Conservation (phyloP, 1,140 invertebrate genomes). For the Cecropterus lyciades region DNA sequence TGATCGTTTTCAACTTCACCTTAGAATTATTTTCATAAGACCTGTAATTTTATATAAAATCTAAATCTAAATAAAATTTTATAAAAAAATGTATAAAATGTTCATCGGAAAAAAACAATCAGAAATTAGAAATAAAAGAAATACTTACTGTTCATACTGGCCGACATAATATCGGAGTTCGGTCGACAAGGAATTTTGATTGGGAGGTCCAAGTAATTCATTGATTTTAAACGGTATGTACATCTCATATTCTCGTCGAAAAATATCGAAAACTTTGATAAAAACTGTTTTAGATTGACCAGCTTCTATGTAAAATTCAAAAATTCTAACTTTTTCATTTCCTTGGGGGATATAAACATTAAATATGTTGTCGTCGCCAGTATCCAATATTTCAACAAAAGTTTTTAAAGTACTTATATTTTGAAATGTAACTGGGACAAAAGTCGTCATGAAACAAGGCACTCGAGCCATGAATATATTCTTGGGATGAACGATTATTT, state of each 20-base stretch:
- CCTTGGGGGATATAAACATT: constrained; percentile 61
- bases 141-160: constrained; percentile 65
- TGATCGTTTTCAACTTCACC: constrained; percentile 61
- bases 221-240: constrained; percentile 77
- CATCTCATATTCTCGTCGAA: constrained; percentile 73
- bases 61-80: no score
- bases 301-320: constrained; percentile 61
- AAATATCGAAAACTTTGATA: constrained; percentile 68
- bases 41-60: constrained; percentile 50
- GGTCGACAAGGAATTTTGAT: constrained; percentile 52
- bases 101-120: no score
- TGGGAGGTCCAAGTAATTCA: constrained; percentile 67
- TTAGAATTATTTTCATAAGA: constrained; percentile 69
- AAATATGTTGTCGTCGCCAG: constrained; percentile 69
- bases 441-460: constrained; percentile 67
- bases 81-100: no score
- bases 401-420: constrained; percentile 59
- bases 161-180: constrained; percentile 66
- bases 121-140: constrained; percentile 1
- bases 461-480: constrained; percentile 67
- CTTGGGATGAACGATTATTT: constrained; percentile 68
- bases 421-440: constrained; percentile 69
- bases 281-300: constrained; percentile 68
- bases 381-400: constrained; percentile 61
- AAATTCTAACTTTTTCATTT: constrained; percentile 64